Base-by-base conservation (phyloP, 1,140 invertebrate species). In the Anoplophora glabripennis region DNA sequence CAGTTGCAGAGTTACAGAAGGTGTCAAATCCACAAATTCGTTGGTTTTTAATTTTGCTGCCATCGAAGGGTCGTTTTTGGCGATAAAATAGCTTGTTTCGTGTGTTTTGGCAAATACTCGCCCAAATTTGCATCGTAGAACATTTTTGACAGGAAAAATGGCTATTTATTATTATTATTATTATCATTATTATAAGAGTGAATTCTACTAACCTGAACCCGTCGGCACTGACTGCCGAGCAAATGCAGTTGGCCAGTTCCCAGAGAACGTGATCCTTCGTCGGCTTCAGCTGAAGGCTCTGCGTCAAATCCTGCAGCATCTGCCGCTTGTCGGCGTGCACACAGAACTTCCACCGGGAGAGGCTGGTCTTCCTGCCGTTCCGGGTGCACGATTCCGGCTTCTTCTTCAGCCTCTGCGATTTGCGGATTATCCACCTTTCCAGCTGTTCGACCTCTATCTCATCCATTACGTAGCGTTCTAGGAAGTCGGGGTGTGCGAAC, bases 311-410 rank as follows among this genome's bases (percentile, higher is more conserved):
- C 61, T 83, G 79, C 21, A 86, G 73, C 80, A 85, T 83, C 64
- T 83, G 79, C 21, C 83, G 73, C 70, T 84, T 85, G 70, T 84
- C 83, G 3, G 82, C 80, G 57, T 85, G 83, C 7, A 84, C 80
- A 69, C 81, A 83, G 53, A 83, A 84, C 78, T 83, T 83, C 82
- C 81, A 84, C 69, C 80, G 72, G 18, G 64, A 73, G 40, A 83
- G 63, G 63, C 79, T 81, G 4, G 79, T 79, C 59, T 81, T 81
- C 51, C 79, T 64, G 5, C 72, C 74, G 35, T 61, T 57, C 9
- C 53, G 36, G 18, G 47, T 53, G 8, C 21, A 28, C 3, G 54
- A 33, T 10, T n/a, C 79, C 81, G 4, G 78, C 77, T 62, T 81
- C 81, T 49, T 78, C 59, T 1, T 71, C 72, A 38, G 52, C 56